Conservation (phyloP, 2,888 invertebrate species). For the Drosophila neonasuta region DNA sequence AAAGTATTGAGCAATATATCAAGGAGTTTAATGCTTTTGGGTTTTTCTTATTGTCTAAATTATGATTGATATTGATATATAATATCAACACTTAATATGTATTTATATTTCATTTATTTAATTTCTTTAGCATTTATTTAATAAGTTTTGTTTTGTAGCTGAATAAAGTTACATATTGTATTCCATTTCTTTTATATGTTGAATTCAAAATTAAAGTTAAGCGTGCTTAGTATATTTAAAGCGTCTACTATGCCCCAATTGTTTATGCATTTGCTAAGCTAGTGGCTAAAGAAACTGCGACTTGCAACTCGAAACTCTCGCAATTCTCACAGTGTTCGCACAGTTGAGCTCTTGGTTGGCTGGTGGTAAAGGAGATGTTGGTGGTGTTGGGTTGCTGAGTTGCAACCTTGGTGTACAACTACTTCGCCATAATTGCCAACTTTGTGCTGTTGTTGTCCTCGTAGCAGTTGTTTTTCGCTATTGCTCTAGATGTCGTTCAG, state of each 20-base stretch:
- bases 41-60: too few species aligned
- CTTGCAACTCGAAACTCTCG: slow-evolving; percentile 38
- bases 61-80: too few species aligned
- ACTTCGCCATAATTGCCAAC: slow-evolving; percentile 67
- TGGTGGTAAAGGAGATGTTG: slow-evolving; percentile 1
- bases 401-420: slow-evolving; percentile 38
- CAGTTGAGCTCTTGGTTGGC: slow-evolving; percentile 30
- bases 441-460: slow-evolving; percentile 49
- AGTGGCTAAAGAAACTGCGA: slow-evolving; percentile 53
- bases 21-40: too few species aligned
- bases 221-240: slow-evolving; percentile 7
- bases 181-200: too few species aligned
- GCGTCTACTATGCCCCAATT: neutral
- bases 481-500: slow-evolving; percentile 50
- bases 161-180: too few species aligned
- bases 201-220: too few species aligned
- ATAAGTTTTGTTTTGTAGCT: too few species aligned
- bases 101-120: too few species aligned
- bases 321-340: slow-evolving; percentile 23
- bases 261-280: slow-evolving; percentile 61
- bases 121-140: too few species aligned
- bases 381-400: slow-evolving; percentile 23
- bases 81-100: too few species aligned
- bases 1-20: neutral
- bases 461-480: slow-evolving; percentile 33